Percentiles rank a stretch among this genome's conserved stretches.
Evolutionary conservation across 1,140 invertebrate species (phyloP).

Genomic region (Drosophila pallidifrons): DNA sequence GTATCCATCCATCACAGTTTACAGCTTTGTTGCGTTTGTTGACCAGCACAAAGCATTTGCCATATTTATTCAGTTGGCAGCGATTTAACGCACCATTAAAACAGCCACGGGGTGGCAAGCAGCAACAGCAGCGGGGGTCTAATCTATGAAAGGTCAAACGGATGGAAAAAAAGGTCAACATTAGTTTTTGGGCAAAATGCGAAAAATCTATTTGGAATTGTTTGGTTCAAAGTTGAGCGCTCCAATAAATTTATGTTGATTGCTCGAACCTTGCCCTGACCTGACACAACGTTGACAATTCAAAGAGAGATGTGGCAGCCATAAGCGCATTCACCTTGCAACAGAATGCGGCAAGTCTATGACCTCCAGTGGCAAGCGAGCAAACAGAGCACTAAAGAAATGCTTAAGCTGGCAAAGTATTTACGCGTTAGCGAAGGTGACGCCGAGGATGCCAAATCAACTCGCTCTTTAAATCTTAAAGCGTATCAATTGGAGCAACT

Average conservation of each 20-base stretch:
- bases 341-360: slow-evolving; percentile 15
- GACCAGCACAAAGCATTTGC: slow-evolving; percentile 31
- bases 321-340: slow-evolving; percentile 26
- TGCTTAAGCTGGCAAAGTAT: slow-evolving; percentile 9
- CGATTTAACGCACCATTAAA: slow-evolving; percentile 27
- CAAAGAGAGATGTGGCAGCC: not conserved
- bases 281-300: slow-evolving; percentile 42
- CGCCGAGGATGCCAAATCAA: not conserved
- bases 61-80: slow-evolving; percentile 23
- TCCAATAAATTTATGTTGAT: slow-evolving; percentile 46
- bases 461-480: not conserved
- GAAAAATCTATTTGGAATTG: not conserved
- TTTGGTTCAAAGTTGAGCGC: slow-evolving; percentile 71
- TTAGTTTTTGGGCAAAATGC: slow-evolving; percentile 24
- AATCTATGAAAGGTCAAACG: slow-evolving; percentile 29
- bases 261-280: slow-evolving; percentile 45
- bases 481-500: not conserved
- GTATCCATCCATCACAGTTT: slow-evolving; percentile 61
- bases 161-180: slow-evolving; percentile 46
- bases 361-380: slow-evolving; percentile 1
- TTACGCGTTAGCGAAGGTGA: slow-evolving; percentile 1
- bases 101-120: not conserved
- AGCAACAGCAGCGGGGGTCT: not conserved
- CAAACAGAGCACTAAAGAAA: not conserved
- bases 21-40: slow-evolving; percentile 43